phyloP scores from a whole-genome alignment of 2,113 vertebrate genomes.

The Pachypanchax playfairii region DNA sequence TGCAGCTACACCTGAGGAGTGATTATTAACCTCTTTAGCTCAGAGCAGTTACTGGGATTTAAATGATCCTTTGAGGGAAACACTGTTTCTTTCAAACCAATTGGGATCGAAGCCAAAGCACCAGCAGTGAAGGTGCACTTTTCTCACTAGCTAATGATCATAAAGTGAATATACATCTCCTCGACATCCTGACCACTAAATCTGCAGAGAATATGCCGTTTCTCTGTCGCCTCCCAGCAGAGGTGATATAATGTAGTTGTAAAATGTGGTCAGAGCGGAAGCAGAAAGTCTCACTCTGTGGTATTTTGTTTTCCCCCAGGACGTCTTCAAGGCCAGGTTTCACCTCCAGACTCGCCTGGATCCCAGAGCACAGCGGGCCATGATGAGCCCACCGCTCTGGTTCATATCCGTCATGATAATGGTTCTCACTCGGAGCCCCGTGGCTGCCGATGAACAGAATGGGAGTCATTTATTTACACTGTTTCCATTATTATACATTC shows the following conservation, averaged over 20 bases:
- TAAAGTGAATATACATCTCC: slow-evolving; percentile 59
- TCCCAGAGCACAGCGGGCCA: slow-evolving; percentile 53
- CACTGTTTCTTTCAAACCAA: slow-evolving; percentile 62
- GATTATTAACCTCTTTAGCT: slow-evolving; percentile 37
- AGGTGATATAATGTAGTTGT: slow-evolving; percentile 61
- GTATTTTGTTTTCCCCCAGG: slow-evolving; percentile 62
- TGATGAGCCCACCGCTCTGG: slow-evolving; percentile 16
- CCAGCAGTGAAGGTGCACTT: slow-evolving; percentile 51
- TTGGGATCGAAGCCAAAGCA: slow-evolving; percentile 63
- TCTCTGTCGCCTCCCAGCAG: slow-evolving; percentile 24
- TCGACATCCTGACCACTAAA: slow-evolving; percentile 30
- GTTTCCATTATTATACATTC: slow-evolving; percentile 43
- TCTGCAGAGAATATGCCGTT: slow-evolving; percentile 24
- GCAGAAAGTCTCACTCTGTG: slow-evolving; percentile 39
- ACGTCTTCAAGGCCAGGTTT: slow-evolving; percentile 28
- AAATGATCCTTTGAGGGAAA: slow-evolving; percentile 47
- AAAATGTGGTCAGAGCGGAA: slow-evolving; percentile 43
- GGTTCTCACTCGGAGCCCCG: slow-evolving; percentile 41
- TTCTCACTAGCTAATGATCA: slow-evolving; percentile 55
- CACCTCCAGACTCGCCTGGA: slow-evolving; percentile 29
- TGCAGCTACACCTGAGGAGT: slow-evolving; percentile 4
- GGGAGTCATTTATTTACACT: slow-evolving; percentile 52
- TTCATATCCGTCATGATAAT: slow-evolving; percentile 65
- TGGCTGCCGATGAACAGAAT: slow-evolving; percentile 43
- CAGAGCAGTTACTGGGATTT: slow-evolving; percentile 48